Conservation (phyloP, 2,797 vertebrate species). For the Dendrocincla fuliginosa region DNA sequence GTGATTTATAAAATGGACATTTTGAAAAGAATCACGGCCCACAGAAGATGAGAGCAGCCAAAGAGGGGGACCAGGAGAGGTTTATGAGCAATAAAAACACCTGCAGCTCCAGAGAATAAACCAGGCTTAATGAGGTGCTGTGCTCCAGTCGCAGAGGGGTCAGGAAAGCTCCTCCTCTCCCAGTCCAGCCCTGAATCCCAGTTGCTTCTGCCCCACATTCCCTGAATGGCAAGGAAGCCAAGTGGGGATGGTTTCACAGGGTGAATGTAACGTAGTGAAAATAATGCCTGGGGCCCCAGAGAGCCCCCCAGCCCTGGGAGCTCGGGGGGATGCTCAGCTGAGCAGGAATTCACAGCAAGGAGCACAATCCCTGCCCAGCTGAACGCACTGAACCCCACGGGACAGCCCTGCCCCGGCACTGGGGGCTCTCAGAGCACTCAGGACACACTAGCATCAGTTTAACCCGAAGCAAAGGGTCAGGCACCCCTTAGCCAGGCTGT, state of each 20-base stretch:
- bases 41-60: not conserved
- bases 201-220: not conserved
- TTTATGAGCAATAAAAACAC: not conserved
- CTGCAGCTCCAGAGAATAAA: not conserved
- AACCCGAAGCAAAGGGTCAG: too few relatives aligned
- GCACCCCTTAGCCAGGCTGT: too few relatives aligned
- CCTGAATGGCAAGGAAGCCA: not conserved
- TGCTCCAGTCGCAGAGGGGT: not conserved
- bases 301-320: not conserved
- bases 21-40: not conserved
- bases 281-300: not conserved
- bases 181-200: not conserved
- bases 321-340: not conserved
- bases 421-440: too few relatives aligned
- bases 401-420: too few relatives aligned
- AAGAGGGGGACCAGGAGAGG: not conserved
- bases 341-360: not conserved
- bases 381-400: too few relatives aligned
- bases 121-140: not conserved
- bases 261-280: rapidly evolving
- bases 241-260: rapidly evolving
- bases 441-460: too few relatives aligned
- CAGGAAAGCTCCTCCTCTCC: not conserved
- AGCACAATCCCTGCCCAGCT: too few relatives aligned
- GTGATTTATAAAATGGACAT: conserved; percentile 56